Base-by-base conservation (phyloP, 2,797 vertebrate species). In the Helarctos malayanus region DNA sequence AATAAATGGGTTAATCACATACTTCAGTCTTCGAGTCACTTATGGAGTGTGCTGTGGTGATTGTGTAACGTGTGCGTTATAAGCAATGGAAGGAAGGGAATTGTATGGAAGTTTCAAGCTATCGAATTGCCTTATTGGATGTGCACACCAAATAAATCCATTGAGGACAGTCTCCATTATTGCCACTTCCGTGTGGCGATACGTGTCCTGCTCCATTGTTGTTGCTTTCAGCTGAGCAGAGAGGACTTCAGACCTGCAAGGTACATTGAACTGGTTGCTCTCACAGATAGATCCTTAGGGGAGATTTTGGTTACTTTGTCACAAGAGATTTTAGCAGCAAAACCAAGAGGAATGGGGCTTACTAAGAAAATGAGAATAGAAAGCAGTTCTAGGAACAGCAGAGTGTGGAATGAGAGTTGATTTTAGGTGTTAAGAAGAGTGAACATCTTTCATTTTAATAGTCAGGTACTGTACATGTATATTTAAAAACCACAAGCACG, bases 251-350 rank as follows among this genome's bases (percentile, higher is more conserved):
- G 69, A 19, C 45, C 18, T 69, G 21, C 27, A 49, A 25, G 29
- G 3, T 16, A 13, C 19, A 32, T 63, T 32, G 29, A 45, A 29
- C 89, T 47, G 38, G 25, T 85, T 81, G 52, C 35, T 86, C 11
- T 94, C 73, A 89, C 29, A 49, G 54, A 41, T 59, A 23, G 54
- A 52, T 32, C 32, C 41, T 89, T 71, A 32, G 80, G 38, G 65
- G 61, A 90, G 38, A 41, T 85, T 89, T 94, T 91, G 59, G 25
- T 84, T 94, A 59, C 89, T 86, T 63, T 86, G 59, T 92, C 25
- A 10, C 9, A 84, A 69, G 45, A 91, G 32, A 49, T 89, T 95
- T 89, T 63, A 73, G 68, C 68, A 76, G 38, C 9, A 65, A 92
- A 91, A 89, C 52, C 81, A 71, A 41, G 76, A 95, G 38, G 71